These are phyloP conservation scores for Meteorus cinctellus DNA, from an alignment of 2,888 invertebrate species.

Conservation along the genomic window DNA sequence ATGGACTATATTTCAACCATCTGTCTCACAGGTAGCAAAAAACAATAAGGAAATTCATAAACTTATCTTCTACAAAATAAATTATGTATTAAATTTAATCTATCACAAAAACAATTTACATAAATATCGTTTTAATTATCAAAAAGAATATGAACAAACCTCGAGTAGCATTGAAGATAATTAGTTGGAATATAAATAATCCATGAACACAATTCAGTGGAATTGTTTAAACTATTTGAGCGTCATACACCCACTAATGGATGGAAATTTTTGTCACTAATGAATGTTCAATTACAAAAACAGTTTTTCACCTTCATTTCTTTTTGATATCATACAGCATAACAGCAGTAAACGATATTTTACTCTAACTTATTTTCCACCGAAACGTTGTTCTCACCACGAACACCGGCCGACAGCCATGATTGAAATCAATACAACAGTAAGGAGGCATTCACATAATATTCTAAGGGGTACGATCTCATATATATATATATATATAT, in stretches of 20 bases:
- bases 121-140: background rate
- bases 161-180: background rate
- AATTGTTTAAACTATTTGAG: conserved; percentile 4
- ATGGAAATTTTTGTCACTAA: background rate
- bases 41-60: too few species aligned
- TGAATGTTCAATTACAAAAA: conserved; percentile 3
- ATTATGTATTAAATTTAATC: too few species aligned
- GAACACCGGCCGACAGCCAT: conserved; percentile 63
- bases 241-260: background rate
- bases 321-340: background rate
- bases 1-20: too few species aligned
- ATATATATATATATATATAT: background rate
- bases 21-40: too few species aligned
- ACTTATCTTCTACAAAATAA: too few species aligned
- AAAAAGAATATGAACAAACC: background rate
- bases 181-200: background rate
- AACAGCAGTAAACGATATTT: background rate
- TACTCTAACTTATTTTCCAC: conserved; percentile 18
- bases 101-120: too few species aligned
- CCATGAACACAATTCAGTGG: conserved; percentile 6
- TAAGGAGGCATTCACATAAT: conserved; percentile 55
- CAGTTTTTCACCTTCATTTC: background rate
- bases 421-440: conserved; percentile 67
- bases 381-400: conserved; percentile 45
- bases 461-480: background rate